Conservation (phyloP, 2,797 vertebrate species). For the Poeciliopsis gracilis region DNA sequence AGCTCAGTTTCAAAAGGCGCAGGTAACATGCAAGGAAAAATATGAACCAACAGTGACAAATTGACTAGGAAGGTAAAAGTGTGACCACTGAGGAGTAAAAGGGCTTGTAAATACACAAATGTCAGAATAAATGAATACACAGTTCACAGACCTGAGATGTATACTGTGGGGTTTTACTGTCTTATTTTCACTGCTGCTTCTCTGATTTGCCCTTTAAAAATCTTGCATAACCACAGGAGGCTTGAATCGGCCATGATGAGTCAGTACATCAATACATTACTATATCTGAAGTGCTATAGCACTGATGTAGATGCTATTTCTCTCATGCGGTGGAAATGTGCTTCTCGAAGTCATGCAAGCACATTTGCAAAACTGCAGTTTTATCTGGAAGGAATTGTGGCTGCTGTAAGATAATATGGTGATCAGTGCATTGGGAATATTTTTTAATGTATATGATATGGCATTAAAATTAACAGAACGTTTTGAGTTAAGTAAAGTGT, state of each 20-base stretch:
- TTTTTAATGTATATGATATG: not conserved
- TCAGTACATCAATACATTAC: constrained; percentile 57
- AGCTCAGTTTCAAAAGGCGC: constrained; percentile 70
- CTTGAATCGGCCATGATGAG: constrained; percentile 19
- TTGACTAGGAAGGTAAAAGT: constrained; percentile 45
- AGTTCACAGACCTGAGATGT: constrained; percentile 6
- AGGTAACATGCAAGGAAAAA: constrained; percentile 64
- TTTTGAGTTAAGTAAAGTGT: not conserved
- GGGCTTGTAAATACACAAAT: constrained; percentile 18
- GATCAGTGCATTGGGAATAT: not conserved
- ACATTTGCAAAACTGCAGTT: not conserved
- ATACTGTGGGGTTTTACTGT: constrained; percentile 20
- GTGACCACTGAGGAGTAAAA: constrained; percentile 39
- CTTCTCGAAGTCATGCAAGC: not conserved
- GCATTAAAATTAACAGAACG: not conserved
- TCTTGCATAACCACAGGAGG: constrained; percentile 30
- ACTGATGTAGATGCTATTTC: constrained; percentile 17
- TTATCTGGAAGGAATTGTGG: not conserved
- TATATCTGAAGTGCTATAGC: constrained; percentile 20
- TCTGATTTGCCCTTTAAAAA: constrained; percentile 36
- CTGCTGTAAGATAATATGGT: not conserved
- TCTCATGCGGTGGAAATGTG: constrained; percentile 17
- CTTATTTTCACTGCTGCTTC: constrained; percentile 13
- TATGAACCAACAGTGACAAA: constrained; percentile 32
- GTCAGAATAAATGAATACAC: constrained; percentile 25